phyloP scores from a whole-genome alignment of 2,113 vertebrate genomes.

The Dendrocopos noguchii region DNA sequence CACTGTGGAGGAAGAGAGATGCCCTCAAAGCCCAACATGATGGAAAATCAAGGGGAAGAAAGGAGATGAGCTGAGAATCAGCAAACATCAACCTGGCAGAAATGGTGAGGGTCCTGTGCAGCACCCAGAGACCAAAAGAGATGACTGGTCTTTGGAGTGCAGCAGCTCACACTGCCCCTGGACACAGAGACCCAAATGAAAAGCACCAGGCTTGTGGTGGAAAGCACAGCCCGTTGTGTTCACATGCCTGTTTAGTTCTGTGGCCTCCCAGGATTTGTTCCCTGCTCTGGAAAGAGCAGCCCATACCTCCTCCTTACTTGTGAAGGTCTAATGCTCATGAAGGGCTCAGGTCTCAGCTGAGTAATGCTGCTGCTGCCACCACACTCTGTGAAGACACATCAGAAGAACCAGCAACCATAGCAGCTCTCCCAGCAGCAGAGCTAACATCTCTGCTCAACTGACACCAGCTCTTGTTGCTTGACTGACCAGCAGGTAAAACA shows the following conservation, averaged over 20 bases:
- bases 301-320: not conserved
- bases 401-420: not conserved
- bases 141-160: not conserved
- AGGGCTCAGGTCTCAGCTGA: not conserved
- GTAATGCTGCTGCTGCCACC: not conserved
- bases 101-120: not conserved
- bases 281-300: not conserved
- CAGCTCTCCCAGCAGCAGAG: not conserved
- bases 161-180: not conserved
- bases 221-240: not conserved
- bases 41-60: not conserved
- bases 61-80: not conserved
- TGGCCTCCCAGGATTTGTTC: not conserved
- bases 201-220: no score
- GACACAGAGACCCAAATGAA: not conserved
- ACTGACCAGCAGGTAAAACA: not conserved
- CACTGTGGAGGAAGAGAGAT: not conserved
- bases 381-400: not conserved
- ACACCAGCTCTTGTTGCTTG: not conserved
- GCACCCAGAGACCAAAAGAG: not conserved
- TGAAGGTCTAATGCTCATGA: not conserved
- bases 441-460: not conserved
- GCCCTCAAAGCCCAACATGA: not conserved
- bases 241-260: accelerated
- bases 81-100: accelerated